These are phyloP conservation scores for Drymonia ruficornis DNA, from an alignment of 2,888 invertebrate species.

Conservation along the genomic window DNA sequence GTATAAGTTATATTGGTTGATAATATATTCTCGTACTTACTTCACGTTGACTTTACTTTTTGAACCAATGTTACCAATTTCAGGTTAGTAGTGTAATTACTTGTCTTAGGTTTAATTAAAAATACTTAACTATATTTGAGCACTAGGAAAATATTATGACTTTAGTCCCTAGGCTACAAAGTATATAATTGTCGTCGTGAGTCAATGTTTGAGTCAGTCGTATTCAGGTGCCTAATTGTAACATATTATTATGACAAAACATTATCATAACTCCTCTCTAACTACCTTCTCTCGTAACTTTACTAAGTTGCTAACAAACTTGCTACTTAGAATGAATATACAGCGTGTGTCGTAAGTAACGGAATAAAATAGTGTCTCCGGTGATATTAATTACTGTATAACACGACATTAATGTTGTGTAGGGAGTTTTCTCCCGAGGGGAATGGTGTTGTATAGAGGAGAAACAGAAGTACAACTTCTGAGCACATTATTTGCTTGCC, in stretches of 20 bases:
- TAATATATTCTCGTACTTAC: too few relatives aligned
- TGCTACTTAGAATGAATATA: constrained; percentile 63
- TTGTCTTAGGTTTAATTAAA: too few relatives aligned
- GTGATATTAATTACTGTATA: constrained; percentile 76
- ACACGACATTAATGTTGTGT: constrained; percentile 68
- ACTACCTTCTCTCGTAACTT: not conserved
- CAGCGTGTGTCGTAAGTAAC: constrained; percentile 67
- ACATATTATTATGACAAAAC: constrained; percentile 19
- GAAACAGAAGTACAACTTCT: constrained; percentile 32
- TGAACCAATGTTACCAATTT: too few relatives aligned
- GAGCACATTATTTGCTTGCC: not conserved
- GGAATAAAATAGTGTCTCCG: constrained; percentile 78
- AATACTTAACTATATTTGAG: too few relatives aligned
- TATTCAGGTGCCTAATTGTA: constrained; percentile 3
- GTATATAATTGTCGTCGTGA: not conserved
- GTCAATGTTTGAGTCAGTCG: not conserved
- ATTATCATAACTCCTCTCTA: constrained; percentile 1
- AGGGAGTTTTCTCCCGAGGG: constrained; percentile 37
- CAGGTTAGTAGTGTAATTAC: too few relatives aligned
- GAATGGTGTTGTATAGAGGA: constrained; percentile 21
- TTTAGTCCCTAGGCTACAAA: too few relatives aligned
- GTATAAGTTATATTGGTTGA: too few relatives aligned
- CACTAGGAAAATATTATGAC: too few relatives aligned
- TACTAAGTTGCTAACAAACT: constrained; percentile 50
- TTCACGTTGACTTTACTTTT: too few relatives aligned